Conservation (phyloP, 2,888 invertebrate species). For the Elmis aenea region DNA sequence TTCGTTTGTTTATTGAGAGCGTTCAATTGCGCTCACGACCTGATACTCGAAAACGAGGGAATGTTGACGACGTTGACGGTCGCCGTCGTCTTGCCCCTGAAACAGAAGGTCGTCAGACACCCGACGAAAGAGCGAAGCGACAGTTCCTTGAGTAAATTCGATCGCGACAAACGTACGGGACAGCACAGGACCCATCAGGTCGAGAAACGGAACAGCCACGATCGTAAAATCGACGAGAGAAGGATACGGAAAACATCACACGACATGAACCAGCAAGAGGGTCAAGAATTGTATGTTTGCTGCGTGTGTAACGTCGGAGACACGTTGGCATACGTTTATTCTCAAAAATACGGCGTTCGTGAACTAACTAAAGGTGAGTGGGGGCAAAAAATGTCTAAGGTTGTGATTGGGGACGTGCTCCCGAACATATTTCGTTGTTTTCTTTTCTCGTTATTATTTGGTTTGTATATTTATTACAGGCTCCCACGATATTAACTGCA, state of each 20-base stretch:
- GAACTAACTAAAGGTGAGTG: constrained; percentile 68
- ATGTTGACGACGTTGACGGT: constrained; percentile 80
- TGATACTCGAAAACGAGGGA: constrained; percentile 77
- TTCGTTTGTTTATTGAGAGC: constrained; percentile 72
- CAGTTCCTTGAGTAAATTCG: constrained; percentile 13
- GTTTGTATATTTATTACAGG: constrained; percentile 51
- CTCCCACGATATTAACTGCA: constrained; percentile 76
- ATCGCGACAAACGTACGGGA: constrained; percentile 6
- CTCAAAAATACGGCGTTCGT: constrained; percentile 68
- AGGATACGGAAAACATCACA: not conserved
- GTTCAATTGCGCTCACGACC: constrained; percentile 79
- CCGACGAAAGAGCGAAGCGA: constrained; percentile 1
- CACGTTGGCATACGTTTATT: constrained; percentile 82
- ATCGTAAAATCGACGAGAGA: not conserved
- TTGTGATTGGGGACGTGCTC: constrained; percentile 5
- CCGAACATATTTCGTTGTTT: not conserved
- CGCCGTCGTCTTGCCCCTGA: constrained; percentile 65
- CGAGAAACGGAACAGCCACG: not conserved
- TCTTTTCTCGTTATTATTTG: not conserved
- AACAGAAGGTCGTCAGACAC: constrained; percentile 22
- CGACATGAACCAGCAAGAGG: constrained; percentile 18
- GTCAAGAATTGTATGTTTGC: constrained; percentile 57
- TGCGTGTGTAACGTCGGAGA: constrained; percentile 89
- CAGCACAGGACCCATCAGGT: not conserved
- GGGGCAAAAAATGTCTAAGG: too few species aligned